Percentiles rank a stretch among this genome's conserved stretches.
phyloP scores from a whole-genome alignment of 2,113 vertebrate genomes.

The Syrrhaptes paradoxus region DNA sequence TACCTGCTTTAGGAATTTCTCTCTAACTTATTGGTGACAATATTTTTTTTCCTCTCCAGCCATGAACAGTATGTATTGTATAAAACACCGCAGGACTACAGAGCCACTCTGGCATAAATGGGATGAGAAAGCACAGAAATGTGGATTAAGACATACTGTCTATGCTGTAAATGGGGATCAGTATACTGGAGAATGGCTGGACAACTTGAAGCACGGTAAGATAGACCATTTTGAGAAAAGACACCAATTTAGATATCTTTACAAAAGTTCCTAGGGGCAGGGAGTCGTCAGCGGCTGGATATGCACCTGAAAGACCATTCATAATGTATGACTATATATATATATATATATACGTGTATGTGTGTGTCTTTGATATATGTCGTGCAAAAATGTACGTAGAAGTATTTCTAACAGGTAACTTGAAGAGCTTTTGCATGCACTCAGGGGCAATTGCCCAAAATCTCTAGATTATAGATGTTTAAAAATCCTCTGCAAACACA shows the following conservation, averaged over 20 bases:
- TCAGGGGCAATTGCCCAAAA: not conserved
- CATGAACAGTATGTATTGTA: conserved; percentile 73
- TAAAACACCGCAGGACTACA: conserved; percentile 47
- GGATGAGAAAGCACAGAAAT: conserved; percentile 85
- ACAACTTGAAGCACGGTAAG: conserved; percentile 89
- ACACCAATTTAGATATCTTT: not conserved
- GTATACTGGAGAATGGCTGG: conserved; percentile 89
- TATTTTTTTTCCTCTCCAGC: conserved; percentile 4
- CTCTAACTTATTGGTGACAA: not conserved
- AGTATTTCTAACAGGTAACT: not conserved
- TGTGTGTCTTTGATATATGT: not conserved
- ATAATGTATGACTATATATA: not conserved
- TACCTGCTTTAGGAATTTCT: conserved; percentile 1
- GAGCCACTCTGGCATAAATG: conserved; percentile 71
- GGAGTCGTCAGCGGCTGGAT: not conserved
- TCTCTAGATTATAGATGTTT: not conserved
- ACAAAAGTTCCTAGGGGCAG: not conserved
- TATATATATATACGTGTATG: not conserved
- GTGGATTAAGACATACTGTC: conserved; percentile 78
- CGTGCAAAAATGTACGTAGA: not conserved
- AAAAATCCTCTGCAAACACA: not conserved
- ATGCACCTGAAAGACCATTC: not conserved
- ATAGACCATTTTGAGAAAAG: not conserved
- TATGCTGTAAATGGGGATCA: conserved; percentile 80
- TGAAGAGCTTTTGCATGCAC: not conserved